phyloP scores from a whole-genome alignment of 1,140 invertebrate genomes.

The Tyrophagus putrescentiae region DNA sequence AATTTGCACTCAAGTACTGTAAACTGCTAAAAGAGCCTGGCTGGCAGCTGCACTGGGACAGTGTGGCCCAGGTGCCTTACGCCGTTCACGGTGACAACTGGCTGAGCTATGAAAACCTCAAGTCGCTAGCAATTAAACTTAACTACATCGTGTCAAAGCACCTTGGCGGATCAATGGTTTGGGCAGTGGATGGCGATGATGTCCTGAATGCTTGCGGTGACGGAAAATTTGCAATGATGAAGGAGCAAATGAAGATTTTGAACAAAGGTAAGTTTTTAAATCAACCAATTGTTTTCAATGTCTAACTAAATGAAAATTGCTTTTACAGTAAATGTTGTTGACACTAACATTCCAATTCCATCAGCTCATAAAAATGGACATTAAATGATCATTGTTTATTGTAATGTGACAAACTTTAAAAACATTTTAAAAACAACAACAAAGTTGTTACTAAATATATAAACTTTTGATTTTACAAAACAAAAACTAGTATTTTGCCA shows the following conservation, averaged over 20 bases:
- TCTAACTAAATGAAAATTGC: background rate
- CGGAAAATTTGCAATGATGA: constrained; percentile 30
- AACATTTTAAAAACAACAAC: too few species aligned
- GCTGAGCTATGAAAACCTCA: constrained; percentile 60
- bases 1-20: constrained; percentile 34
- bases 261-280: constrained; percentile 11
- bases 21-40: background rate
- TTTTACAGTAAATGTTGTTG: too few species aligned
- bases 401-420: too few species aligned
- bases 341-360: too few species aligned
- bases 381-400: too few species aligned
- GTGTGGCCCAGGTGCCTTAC: constrained; percentile 46
- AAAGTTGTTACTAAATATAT: too few species aligned
- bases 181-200: constrained; percentile 45
- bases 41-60: constrained; percentile 10
- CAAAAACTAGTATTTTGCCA: too few species aligned
- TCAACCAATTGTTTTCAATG: background rate
- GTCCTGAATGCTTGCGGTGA: constrained; percentile 30
- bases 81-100: constrained; percentile 47
- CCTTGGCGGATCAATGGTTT: constrained; percentile 46
- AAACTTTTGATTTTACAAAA: too few species aligned
- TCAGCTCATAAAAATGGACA: too few species aligned
- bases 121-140: constrained; percentile 24
- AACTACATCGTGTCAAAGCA: constrained; percentile 31
- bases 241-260: constrained; percentile 24